Base-by-base conservation (phyloP, 2,888 invertebrate species). In the Sipunculus nudus region DNA sequence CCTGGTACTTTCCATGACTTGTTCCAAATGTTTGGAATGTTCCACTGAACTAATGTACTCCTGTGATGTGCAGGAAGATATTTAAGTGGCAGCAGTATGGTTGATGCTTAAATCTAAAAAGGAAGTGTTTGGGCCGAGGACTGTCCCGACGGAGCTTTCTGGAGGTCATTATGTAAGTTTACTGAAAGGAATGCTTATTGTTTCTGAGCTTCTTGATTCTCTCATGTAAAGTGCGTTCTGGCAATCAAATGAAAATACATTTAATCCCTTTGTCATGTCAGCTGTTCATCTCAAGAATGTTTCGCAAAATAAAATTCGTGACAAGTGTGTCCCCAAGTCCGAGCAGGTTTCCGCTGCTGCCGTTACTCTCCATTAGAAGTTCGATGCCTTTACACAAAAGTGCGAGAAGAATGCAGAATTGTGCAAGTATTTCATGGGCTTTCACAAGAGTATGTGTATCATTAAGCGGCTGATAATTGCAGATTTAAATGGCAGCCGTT, bases 11-110 rank as follows among this genome's bases (percentile, higher is more conserved):
- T 46, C 26, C n/a, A 21, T n/a, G 46, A 46, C 26, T n/a, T 46
- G 26, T 26, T 25, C 10, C 25, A 26, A 21, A 46, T 46, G 25
- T 25, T 46, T 21, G 46, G 46, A 26, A 46, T 23, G 5, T 46
- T 46, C 46, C 46, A 46, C 46, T 26, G 46, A 25, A 26, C 26
- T 3, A 5, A 46, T n/a, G 21, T 46, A 46, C 10, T 46, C n/a
- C 46, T 46, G 23, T 25, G 26, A 16, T 46, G 46, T 21, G 46
- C 46, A 25, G 46, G 28, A 26, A 19, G 46, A 16, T 46, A 46
- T 46, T 2, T 46, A 26, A 21, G 46, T 25, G 46, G 46, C n/a
- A 25, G 25, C n/a, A 26, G 46, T 3, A 23, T 46, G 21, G 46
- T 25, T n/a, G 26, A 46, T 26, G 46, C 19, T 19, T 26, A 25